Base-by-base conservation (phyloP, 64 coral and sea anemone genomes). In the Porites australiensis region DNA sequence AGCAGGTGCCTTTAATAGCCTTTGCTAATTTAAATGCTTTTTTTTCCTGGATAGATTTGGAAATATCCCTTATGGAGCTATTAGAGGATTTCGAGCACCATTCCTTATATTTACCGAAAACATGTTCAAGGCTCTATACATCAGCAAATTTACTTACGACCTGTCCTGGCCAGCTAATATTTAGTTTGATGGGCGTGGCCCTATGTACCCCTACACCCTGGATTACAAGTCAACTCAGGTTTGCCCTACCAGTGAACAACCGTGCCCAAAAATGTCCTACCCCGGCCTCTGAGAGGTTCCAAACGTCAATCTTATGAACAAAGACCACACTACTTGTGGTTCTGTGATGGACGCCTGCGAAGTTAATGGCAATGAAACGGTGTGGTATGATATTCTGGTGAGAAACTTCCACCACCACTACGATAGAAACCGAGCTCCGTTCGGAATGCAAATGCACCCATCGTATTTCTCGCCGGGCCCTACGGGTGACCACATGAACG, bases 341-440 rank as follows among this genome's bases (percentile, higher is more conserved):
- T 89, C 93, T 3, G 90, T 95, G 93, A 90, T 95, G 93, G 93
- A 95, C 57, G 94, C 48, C 0, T 96, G 94, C 43, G 78, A 91
- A 47, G 85, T 86, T 16, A 13, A 44, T 18, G 94, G 67, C 2
- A 88, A 93, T 44, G 72, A 8, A 12, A 77, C 61, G 0, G 64
- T 65, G 16, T 96, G 94, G 94, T 89, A 76, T 27, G 94, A 96
- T 13, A 93, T 89, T 20, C 64, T 86, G 48, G 13, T 21, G 8
- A 62, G 72, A 52, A 77, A 73, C 86, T 74, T 88, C 49, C 64
- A 94, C 43, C 70, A 87, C 21, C 94, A 96, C 37, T 93, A 89
- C 51, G 69, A 96, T 72, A 78, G 60, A 0, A 96, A 96, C 78
- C 58, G 90, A 2, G 78, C 94, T 13, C 94, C 94, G 0, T 96